These are phyloP conservation scores for Microplitis demolitor DNA, from an alignment of 1,140 invertebrate species.

Conservation along the genomic window DNA sequence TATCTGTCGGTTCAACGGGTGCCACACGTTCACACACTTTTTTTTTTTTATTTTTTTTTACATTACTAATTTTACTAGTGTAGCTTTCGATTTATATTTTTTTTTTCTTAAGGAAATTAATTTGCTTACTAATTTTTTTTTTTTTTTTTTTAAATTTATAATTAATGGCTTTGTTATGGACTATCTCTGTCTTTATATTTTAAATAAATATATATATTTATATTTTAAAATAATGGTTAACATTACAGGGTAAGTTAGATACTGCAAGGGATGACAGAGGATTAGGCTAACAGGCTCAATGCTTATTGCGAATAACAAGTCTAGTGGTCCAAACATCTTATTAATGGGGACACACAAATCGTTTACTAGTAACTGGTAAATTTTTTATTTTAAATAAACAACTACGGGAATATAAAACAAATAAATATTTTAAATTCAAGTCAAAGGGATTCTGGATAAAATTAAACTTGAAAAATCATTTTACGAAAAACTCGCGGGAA, in stretches of 20 bases:
- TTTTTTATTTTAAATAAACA: not conserved
- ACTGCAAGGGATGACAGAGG: not conserved
- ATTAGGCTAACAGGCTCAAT: constrained; percentile 10
- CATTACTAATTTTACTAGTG: not conserved
- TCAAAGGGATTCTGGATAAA: too few relatives aligned
- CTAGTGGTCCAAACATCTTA: constrained; percentile 16
- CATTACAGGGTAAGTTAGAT: not conserved
- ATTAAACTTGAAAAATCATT: too few relatives aligned
- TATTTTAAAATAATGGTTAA: not conserved
- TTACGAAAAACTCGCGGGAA: too few relatives aligned
- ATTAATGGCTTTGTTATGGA: too few relatives aligned
- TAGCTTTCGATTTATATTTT: not conserved
- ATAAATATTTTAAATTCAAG: too few relatives aligned
- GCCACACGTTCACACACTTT: constrained; percentile 54
- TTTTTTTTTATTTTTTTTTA: constrained; percentile 8
- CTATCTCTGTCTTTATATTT: not conserved
- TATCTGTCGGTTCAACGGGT: constrained; percentile 65
- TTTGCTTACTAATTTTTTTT: too few relatives aligned
- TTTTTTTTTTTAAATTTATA: not conserved
- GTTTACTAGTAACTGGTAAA: too few relatives aligned
- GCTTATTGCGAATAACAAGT: not conserved
- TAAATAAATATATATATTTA: too few relatives aligned
- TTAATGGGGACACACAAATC: constrained; percentile 5
- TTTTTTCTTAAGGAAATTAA: not conserved
- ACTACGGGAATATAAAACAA: too few relatives aligned